Evolutionary conservation across 2,113 vertebrate genomes (phyloP), one percentile per base, ranked within the genome.

Genomic region (Tympanuchus pallidicinctus): DNA sequence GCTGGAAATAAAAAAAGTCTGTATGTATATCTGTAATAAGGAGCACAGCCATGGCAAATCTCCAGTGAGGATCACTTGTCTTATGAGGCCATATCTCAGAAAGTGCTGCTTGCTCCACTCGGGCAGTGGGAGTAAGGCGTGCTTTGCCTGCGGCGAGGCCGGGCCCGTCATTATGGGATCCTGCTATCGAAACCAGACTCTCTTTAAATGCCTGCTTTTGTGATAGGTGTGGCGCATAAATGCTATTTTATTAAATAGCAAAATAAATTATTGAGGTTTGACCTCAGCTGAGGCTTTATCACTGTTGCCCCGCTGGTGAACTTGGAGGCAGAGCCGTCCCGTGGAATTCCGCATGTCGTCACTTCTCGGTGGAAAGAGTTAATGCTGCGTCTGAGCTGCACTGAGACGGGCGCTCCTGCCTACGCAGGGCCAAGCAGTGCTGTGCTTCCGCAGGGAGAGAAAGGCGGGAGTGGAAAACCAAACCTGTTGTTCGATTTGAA

Each of bases 221-320:
- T 72, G 93, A 50, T 86, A 89, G 86, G 91, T 82, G 89, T 89
- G 86, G 67, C 89, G 32, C 90, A 93, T 82, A 94, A 94, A 97
- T 54, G 75, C 96, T 95, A 34, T 86, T 96, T 95, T 97, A 97
- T 97, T 97, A 93, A 98, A 94, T 64, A 95, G 93, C 88, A 94
- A 97, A 96, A 94, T 83, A 90, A 96, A 97, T 94, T 87, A 43
- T 90, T 90, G 91, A 86, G 95, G 93, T 96, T 97, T 97, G 96
- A 96, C 95, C 96, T 97, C 96, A 79, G 93, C 79, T 69, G 54
- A 89, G 94, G 91, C 97, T 97, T 98, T 97, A 97, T 97, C 98
- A 92, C 90, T 93, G 85, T 61, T 98, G 98, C 95, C 97, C 97
- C 77, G 92, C 96, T 90, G 84, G 94, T 98, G 97, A 98, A 98